Conservation (phyloP, 2,113 vertebrate species). For the Euleptes europaea region DNA sequence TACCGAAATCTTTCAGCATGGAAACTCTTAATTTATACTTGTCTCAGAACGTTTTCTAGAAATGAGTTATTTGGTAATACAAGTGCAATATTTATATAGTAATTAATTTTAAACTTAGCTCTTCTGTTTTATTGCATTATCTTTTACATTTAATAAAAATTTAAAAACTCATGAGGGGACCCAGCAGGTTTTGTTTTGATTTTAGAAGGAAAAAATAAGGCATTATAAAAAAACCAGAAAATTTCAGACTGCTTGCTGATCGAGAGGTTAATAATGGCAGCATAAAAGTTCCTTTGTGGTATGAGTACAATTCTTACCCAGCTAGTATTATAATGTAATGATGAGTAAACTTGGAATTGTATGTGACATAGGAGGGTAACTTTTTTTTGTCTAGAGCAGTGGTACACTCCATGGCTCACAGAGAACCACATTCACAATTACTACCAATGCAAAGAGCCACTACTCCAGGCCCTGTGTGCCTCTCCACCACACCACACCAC, state of each 20-base stretch:
- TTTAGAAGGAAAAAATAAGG: neutral
- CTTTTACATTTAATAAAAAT: constrained; percentile 76
- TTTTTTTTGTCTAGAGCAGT: neutral
- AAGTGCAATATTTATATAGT: constrained; percentile 90
- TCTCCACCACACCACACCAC: no score
- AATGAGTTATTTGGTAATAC: constrained; percentile 63
- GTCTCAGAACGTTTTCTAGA: constrained; percentile 58
- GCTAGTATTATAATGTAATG: neutral
- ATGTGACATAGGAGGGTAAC: neutral
- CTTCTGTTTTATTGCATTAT: constrained; percentile 67
- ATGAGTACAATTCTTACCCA: constrained; percentile 6
- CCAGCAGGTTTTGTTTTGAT: constrained; percentile 1
- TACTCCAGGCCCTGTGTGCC: neutral
- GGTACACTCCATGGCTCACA: neutral
- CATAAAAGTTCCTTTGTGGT: neutral
- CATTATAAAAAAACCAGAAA: neutral
- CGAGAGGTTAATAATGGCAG: constrained; percentile 3
- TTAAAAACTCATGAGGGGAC: constrained; percentile 56
- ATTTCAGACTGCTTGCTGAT: constrained; percentile 1
- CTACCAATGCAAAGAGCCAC: no score
- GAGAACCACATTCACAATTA: neutral
- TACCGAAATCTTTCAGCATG: constrained; percentile 36
- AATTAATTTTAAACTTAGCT: constrained; percentile 64
- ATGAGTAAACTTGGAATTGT: neutral
- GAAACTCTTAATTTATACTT: constrained; percentile 71